Evolutionary conservation across 2,888 invertebrate species (phyloP).

Genomic region (Eremobia ochroleuca): DNA sequence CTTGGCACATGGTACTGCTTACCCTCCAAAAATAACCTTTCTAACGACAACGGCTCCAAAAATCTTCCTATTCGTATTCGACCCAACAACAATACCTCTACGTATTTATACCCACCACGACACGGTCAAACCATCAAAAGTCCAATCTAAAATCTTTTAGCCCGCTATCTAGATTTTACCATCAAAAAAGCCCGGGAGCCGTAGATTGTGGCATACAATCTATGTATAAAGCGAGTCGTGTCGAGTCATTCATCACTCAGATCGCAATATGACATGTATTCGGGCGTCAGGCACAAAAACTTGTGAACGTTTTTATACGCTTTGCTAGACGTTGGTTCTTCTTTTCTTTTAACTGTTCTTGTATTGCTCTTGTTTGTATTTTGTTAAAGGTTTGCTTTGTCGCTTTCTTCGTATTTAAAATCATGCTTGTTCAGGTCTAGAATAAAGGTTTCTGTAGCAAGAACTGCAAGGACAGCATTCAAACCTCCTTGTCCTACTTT

Average conservation of each 20-base stretch:
- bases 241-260: conserved; percentile 59
- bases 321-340: conserved; percentile 46
- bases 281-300: conserved; percentile 53
- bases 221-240: conserved; percentile 42
- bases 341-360: conserved; percentile 14
- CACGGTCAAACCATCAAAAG: conserved; percentile 46
- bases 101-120: conserved; percentile 41
- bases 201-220: conserved; percentile 48
- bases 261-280: conserved; percentile 57
- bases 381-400: conserved; percentile 1
- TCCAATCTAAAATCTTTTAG: conserved; percentile 60
- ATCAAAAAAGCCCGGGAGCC: conserved; percentile 49
- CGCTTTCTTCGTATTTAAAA: neutral
- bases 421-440: neutral
- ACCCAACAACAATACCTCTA: conserved; percentile 21
- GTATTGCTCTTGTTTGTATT: conserved; percentile 25
- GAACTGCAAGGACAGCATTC: conserved; percentile 14
- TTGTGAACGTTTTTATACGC: conserved; percentile 42
- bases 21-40: conserved; percentile 1
- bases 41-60: conserved; percentile 15
- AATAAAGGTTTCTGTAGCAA: neutral
- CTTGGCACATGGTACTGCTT: neutral
- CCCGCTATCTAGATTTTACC: conserved; percentile 58
- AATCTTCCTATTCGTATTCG: conserved; percentile 21
- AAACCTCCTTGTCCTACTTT: conserved; percentile 24